Conservation (phyloP, 2,113 vertebrate genomes). For the Neotragus pygmaeus region DNA sequence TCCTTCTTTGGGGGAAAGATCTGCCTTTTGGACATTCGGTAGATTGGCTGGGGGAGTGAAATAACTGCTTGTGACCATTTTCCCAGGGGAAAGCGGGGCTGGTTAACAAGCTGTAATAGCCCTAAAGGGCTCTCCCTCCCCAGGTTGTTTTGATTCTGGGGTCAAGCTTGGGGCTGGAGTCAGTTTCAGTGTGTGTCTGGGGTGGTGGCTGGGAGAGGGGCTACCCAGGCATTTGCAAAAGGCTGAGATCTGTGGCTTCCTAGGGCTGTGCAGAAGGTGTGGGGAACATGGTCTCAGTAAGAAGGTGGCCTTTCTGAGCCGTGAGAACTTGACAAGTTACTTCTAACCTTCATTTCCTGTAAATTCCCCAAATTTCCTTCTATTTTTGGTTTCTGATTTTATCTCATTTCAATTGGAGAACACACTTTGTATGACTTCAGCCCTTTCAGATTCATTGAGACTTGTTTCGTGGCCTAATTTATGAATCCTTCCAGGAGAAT, state of each 20-base stretch:
- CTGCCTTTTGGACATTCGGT: background rate
- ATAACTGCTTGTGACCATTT: background rate
- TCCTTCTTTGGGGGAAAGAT: background rate
- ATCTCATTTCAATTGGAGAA: conserved; percentile 9
- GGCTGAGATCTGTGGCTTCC: background rate
- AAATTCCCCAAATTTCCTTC: background rate
- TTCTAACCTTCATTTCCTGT: background rate
- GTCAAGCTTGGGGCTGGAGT: background rate
- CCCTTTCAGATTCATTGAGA: background rate
- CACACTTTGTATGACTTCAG: background rate
- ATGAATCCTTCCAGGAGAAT: background rate
- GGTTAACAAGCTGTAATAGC: background rate
- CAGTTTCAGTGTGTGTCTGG: background rate
- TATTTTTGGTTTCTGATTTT: background rate
- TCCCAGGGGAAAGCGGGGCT: background rate
- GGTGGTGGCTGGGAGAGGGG: background rate
- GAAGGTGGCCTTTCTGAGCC: background rate
- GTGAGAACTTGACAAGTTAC: background rate
- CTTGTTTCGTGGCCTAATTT: background rate
- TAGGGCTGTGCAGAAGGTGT: background rate
- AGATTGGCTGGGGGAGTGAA: background rate
- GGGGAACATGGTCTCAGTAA: background rate
- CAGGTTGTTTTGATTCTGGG: conserved; percentile 1
- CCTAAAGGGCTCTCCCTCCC: background rate
- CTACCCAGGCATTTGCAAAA: background rate